Conservation (phyloP, 2,113 vertebrate species). For the Origma solitaria region DNA sequence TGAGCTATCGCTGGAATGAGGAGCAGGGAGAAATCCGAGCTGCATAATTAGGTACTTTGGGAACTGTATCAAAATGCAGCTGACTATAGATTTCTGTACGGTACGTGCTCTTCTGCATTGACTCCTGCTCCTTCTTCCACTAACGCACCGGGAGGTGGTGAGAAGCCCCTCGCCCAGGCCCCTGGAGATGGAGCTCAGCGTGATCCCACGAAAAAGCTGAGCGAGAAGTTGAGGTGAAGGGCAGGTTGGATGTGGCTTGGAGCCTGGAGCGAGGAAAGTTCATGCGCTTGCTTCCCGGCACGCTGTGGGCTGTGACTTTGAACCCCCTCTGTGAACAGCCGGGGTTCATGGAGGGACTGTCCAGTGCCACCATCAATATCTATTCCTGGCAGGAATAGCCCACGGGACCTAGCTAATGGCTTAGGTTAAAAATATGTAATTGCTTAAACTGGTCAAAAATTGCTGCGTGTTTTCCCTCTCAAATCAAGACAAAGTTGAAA, state of each 20-base stretch:
- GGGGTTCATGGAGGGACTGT: neutral
- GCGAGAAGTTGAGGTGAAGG: neutral
- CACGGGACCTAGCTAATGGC: neutral
- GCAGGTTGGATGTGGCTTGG: neutral
- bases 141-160: neutral
- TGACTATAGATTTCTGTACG: slow-evolving; percentile 1
- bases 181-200: neutral
- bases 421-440: neutral
- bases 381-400: neutral
- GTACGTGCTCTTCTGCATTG: slow-evolving; percentile 9
- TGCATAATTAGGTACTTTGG: slow-evolving; percentile 60
- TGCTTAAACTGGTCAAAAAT: neutral
- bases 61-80: slow-evolving; percentile 60
- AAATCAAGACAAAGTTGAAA: slow-evolving; percentile 41
- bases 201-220: neutral
- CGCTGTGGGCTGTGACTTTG: neutral
- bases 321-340: neutral
- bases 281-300: neutral
- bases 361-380: neutral
- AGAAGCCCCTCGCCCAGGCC: neutral
- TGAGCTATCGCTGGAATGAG: slow-evolving; percentile 36
- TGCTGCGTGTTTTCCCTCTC: neutral
- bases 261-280: neutral
- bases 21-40: slow-evolving; percentile 41
- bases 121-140: neutral